Evolutionary conservation across 1,140 invertebrate genomes (phyloP).

Genomic region (Berghia stephanieae): DNA sequence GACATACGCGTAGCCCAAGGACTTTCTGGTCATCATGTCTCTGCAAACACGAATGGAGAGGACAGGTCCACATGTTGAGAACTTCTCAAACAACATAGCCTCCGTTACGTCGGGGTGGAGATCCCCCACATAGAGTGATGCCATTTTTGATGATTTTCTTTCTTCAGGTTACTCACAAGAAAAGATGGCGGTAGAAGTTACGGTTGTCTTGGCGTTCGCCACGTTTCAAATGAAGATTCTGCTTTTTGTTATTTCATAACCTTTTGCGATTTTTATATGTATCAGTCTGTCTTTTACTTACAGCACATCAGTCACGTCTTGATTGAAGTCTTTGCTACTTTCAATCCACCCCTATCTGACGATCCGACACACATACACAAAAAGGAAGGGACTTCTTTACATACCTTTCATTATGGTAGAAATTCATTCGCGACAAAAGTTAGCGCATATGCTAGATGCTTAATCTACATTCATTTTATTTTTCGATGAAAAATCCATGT

Average conservation of each 20-base stretch:
- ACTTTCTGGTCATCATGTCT: constrained; percentile 95
- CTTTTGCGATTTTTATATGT: constrained; percentile 33
- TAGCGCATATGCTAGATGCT: background rate
- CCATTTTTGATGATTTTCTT: constrained; percentile 98
- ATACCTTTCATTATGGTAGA: constrained; percentile 11
- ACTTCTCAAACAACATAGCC: constrained; percentile 99
- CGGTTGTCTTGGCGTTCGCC: constrained; percentile 57
- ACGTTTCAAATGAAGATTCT: constrained; percentile 29
- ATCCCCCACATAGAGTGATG: constrained; percentile 98
- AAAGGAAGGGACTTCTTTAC: constrained; percentile 28
- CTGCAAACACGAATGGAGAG: constrained; percentile 98
- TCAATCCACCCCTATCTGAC: constrained; percentile 25
- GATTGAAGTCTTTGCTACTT: constrained; percentile 21
- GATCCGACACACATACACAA: no score
- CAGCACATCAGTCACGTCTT: constrained; percentile 22
- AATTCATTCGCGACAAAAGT: background rate
- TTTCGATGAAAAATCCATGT: no score
- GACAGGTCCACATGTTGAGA: constrained; percentile 96
- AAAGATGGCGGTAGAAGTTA: constrained; percentile 97
- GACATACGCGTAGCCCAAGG: constrained; percentile 99
- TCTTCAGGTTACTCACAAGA: constrained; percentile 93
- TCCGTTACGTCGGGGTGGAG: constrained; percentile 98
- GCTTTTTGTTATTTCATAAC: constrained; percentile 35
- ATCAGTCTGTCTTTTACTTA: constrained; percentile 9
- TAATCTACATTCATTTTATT: no score